Conservation (phyloP, 2,797 vertebrate genomes). For the Pseudochirops corinnae region DNA sequence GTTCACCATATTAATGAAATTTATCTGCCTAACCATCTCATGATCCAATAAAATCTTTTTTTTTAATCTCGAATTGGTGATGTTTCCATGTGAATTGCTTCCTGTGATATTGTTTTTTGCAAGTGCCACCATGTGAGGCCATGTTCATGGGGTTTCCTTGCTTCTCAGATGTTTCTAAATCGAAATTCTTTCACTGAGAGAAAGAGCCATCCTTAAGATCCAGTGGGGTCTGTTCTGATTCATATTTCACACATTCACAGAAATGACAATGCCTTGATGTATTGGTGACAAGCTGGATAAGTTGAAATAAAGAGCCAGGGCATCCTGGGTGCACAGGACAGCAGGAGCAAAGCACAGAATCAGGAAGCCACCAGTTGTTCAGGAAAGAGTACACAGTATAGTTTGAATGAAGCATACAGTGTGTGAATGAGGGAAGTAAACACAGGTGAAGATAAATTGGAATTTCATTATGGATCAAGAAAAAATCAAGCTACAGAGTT, state of each 20-base stretch:
- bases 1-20: neutral
- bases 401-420: neutral
- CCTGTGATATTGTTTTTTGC: neutral
- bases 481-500: neutral
- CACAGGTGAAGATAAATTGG: neutral
- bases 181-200: neutral
- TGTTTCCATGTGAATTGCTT: neutral
- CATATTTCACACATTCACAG: neutral
- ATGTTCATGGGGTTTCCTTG: neutral
- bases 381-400: neutral
- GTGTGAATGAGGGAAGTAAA: neutral
- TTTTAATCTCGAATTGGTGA: neutral
- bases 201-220: neutral
- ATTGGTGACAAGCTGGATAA: neutral
- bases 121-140: neutral
- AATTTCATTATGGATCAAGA: neutral
- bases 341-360: neutral
- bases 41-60: neutral
- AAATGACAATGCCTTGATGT: neutral
- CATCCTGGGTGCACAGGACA: neutral
- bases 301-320: neutral
- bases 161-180: neutral
- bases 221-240: neutral
- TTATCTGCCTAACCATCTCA: neutral
- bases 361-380: neutral